Evolutionary conservation across 1,140 invertebrate species (phyloP), one percentile per base, ranked within the genome.

Genomic region (Atopsyche davidsoni): DNA sequence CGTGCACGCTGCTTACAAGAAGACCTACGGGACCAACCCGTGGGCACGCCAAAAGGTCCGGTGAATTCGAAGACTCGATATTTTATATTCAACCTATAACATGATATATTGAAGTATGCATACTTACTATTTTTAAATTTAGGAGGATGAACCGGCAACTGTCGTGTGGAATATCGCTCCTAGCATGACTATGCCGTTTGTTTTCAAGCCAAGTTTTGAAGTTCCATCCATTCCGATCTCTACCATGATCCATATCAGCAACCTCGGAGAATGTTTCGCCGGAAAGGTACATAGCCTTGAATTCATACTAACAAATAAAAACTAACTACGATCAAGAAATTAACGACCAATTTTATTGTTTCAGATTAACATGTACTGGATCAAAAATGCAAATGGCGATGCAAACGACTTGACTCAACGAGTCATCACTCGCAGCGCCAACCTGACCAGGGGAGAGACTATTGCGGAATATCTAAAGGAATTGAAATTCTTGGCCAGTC

Each of bases 401-500:
- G 65, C 66, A 7, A 65, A 70, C 9, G 67, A 67, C 58, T 61
- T 78, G 53, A 73, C 77, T n/a, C 73, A 73, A 14, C n/a, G n/a
- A n/a, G n/a, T n/a, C n/a, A n/a, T n/a, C n/a, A 75, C 77, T 10
- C 66, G 76, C 47, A 75, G 62, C 41, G 55, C 61, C 44, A 60
- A 58, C 55, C 45, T 60, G 41, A 55, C 52, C 59, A 46, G 51
- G 53, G 55, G 62, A 66, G 64, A 60, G 55, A 65, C 56, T 53
- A 62, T 43, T 46, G 61, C 67, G 31, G 74, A 77, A 55, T 72
- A 65, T 22, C 57, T 79, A 32, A 66, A 77, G 53, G 87, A 91
- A 68, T 77, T 87, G 7, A 78, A 81, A 55, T 83, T 87, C 53
- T 76, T 91, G 52, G 83, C 84, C 17, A 73, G 78, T 43, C 75